phyloP scores from a whole-genome alignment of 2,113 vertebrate genomes.

The Plotosus lineatus region DNA sequence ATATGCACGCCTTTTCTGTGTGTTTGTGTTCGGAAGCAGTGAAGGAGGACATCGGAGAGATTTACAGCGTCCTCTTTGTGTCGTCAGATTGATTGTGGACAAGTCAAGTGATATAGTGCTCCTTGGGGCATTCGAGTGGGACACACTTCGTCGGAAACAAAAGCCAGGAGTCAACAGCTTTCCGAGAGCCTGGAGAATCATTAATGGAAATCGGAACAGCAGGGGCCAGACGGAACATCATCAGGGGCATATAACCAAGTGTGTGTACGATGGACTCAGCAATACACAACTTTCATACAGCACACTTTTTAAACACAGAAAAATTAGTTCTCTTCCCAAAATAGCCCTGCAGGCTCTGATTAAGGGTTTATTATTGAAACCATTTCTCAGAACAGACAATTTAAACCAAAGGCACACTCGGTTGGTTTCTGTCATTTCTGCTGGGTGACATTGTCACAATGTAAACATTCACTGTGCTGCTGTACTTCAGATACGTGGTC shows the following conservation, averaged over 20 bases:
- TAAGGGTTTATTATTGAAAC: too few species aligned
- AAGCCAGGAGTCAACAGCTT: conserved; percentile 25
- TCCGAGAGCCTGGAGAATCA: conserved; percentile 5
- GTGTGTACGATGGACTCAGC: neutral
- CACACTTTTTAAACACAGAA: neutral
- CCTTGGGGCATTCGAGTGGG: neutral
- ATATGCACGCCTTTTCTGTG: neutral
- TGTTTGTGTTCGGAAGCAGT: neutral
- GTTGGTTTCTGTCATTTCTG: neutral
- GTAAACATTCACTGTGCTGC: neutral
- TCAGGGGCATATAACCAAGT: conserved; percentile 45
- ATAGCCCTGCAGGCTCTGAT: too few species aligned
- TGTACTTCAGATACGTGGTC: too few species aligned
- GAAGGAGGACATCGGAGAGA: conserved; percentile 20
- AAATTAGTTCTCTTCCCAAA: too few species aligned
- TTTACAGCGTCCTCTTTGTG: conserved; percentile 50
- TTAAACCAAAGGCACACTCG: too few species aligned
- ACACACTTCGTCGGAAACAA: conserved; percentile 26
- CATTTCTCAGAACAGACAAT: too few species aligned
- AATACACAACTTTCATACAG: neutral
- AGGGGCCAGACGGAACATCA: conserved; percentile 17
- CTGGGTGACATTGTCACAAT: neutral
- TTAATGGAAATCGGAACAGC: neutral
- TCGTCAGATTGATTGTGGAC: conserved; percentile 16
- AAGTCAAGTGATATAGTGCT: conserved; percentile 33